Percentiles rank a stretch among this genome's conserved stretches.
Conservation (phyloP, 2,797 vertebrate species). For the Manis pentadactyla region DNA sequence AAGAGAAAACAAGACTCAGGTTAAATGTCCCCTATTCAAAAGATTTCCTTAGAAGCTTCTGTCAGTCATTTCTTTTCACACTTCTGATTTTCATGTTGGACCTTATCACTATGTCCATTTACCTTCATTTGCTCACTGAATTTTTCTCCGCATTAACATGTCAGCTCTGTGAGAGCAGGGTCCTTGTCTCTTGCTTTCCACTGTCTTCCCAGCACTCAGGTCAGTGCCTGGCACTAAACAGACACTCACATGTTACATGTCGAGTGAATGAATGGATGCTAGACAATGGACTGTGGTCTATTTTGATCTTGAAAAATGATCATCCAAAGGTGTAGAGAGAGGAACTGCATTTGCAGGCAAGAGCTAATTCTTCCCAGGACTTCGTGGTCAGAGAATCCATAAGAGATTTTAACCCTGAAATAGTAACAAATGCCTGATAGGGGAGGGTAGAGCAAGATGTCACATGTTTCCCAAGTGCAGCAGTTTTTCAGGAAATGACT, state of each 20-base stretch:
- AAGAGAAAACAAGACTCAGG: background rate
- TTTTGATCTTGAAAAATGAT: background rate
- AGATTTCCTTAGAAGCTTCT: background rate
- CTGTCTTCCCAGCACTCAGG: background rate
- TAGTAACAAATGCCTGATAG: background rate
- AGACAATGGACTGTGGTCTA: background rate
- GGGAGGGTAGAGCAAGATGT: background rate
- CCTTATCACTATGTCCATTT: background rate
- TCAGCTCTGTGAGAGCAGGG: background rate
- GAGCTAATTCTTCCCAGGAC: background rate
- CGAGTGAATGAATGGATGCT: background rate
- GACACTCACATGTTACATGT: background rate
- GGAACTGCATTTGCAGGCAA: background rate
- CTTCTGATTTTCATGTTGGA: background rate
- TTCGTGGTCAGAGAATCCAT: background rate
- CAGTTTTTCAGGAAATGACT: background rate
- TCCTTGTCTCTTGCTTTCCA: background rate
- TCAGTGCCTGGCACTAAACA: background rate
- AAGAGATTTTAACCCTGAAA: background rate
- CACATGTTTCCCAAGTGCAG: background rate
- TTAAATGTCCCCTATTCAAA: background rate
- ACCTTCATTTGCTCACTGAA: background rate
- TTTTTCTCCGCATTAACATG: background rate
- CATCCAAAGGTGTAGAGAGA: background rate
- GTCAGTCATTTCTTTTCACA: background rate